These are phyloP conservation scores for Cantharis rustica DNA, from an alignment of 2,888 invertebrate species.

Conservation along the genomic window DNA sequence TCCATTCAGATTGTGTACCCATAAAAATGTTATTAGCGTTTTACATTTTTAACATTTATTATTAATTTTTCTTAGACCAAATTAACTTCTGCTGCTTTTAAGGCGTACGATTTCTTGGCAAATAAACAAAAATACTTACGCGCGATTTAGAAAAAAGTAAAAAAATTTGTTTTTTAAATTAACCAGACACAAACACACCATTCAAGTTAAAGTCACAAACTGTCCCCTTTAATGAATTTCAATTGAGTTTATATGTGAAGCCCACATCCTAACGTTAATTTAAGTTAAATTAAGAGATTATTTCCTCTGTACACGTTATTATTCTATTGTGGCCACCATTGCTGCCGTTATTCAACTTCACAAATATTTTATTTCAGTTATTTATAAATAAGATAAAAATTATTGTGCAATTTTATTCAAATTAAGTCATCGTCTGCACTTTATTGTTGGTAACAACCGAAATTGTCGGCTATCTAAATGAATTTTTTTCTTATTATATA, in stretches of 20 bases:
- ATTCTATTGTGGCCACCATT: slow-evolving; percentile 52
- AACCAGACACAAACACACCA: slow-evolving; percentile 39
- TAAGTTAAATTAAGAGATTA: slow-evolving; percentile 60
- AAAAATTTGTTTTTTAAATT: slow-evolving; percentile 12
- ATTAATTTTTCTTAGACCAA: not conserved
- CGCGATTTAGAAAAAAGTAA: slow-evolving; percentile 11
- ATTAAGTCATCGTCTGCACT: not conserved
- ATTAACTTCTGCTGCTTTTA: not conserved
- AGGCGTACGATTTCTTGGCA: too few species aligned
- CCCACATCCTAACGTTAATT: slow-evolving; percentile 57
- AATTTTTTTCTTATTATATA: not conserved
- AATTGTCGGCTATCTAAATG: not conserved
- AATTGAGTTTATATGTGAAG: slow-evolving; percentile 57
- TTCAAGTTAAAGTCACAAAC: slow-evolving; percentile 43
- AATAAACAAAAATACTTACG: not conserved
- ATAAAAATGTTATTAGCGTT: slow-evolving; percentile 1
- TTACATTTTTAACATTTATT: slow-evolving; percentile 13
- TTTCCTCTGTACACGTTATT: slow-evolving; percentile 58
- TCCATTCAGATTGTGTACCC: slow-evolving; percentile 1
- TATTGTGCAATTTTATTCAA: slow-evolving; percentile 8
- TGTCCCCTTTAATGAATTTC: slow-evolving; percentile 52
- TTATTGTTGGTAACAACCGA: not conserved
- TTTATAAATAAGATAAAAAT: slow-evolving; percentile 18
- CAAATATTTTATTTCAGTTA: slow-evolving; percentile 33
- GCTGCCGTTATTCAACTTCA: slow-evolving; percentile 30